Evolutionary conservation across 2,113 vertebrate genomes (phyloP).

Genomic region (Lanius collurio): DNA sequence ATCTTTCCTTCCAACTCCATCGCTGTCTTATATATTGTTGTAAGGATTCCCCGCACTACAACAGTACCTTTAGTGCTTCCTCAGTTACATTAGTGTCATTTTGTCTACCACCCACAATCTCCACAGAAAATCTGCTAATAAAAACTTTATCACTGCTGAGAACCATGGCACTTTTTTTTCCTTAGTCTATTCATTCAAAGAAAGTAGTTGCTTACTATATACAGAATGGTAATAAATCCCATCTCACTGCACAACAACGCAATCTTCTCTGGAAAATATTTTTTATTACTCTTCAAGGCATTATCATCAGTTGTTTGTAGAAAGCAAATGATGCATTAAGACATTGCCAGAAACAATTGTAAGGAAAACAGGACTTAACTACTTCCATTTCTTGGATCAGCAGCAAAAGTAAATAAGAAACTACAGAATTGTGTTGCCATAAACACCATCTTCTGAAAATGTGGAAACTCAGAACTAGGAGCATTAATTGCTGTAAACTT

Average conservation of each 20-base stretch:
- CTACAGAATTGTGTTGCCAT: background rate
- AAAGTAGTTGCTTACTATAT: background rate
- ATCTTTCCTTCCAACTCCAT: too few species aligned
- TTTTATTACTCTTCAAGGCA: background rate
- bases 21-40: too few species aligned
- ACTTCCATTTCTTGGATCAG: background rate
- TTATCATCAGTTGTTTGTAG: background rate
- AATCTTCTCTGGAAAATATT: background rate
- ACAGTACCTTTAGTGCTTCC: background rate
- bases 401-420: background rate
- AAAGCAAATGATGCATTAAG: background rate
- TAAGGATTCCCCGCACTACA: too few species aligned
- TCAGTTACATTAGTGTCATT: background rate
- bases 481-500: background rate
- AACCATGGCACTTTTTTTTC: background rate
- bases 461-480: background rate
- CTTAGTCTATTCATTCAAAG: background rate
- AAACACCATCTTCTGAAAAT: background rate
- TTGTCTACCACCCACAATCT: background rate
- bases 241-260: background rate
- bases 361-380: background rate
- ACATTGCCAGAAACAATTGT: background rate
- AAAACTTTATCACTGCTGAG: background rate
- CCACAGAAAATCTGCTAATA: background rate
- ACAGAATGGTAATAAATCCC: background rate